A percentile compares a stretch with the other conserved stretches of the same genome.
Evolutionary conservation across 2,797 vertebrate species (phyloP).

Genomic region (Pangasius djambal): DNA sequence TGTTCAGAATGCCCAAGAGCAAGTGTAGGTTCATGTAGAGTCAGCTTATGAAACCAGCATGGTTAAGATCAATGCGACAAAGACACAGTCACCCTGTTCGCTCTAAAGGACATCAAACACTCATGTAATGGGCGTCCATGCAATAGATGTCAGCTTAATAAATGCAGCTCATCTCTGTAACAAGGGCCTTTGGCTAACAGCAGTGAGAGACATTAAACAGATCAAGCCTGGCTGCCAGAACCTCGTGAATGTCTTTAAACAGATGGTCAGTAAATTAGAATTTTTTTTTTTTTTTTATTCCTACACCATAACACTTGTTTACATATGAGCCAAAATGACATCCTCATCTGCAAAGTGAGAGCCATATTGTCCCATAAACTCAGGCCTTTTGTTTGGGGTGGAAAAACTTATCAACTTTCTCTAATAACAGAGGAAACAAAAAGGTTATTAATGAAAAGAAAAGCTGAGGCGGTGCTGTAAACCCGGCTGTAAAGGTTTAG

Average conservation of each 20-base stretch:
- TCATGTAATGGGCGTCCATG: slow-evolving; percentile 44
- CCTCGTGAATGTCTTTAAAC: slow-evolving; percentile 51
- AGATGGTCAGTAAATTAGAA: slow-evolving; percentile 47
- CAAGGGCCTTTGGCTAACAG: slow-evolving; percentile 41
- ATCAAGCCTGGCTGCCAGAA: slow-evolving; percentile 40
- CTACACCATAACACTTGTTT: slow-evolving; percentile 50
- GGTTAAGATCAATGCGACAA: slow-evolving; percentile 46
- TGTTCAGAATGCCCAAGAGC: slow-evolving; percentile 9
- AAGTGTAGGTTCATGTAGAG: neutral
- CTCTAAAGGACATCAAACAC: slow-evolving; percentile 45
- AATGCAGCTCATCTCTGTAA: slow-evolving; percentile 51
- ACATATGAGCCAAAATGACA: slow-evolving; percentile 28
- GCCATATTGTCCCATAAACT: slow-evolving; percentile 24
- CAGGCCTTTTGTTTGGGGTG: slow-evolving; percentile 32
- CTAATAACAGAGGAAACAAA: slow-evolving; percentile 37
- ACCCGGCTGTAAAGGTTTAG: slow-evolving; percentile 51
- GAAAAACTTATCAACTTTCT: slow-evolving; percentile 43
- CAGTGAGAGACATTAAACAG: slow-evolving; percentile 49
- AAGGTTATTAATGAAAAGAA: slow-evolving; percentile 47
- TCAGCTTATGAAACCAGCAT: slow-evolving; percentile 36
- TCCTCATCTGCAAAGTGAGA: slow-evolving; percentile 16
- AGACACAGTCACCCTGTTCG: slow-evolving; percentile 20
- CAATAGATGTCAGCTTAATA: slow-evolving; percentile 54
- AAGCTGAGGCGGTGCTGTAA: slow-evolving; percentile 35
- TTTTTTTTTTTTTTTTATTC: slow-evolving; percentile 30